These are phyloP conservation scores for Malthinus flaveolus DNA, from an alignment of 2,888 invertebrate genomes.

Conservation along the genomic window DNA sequence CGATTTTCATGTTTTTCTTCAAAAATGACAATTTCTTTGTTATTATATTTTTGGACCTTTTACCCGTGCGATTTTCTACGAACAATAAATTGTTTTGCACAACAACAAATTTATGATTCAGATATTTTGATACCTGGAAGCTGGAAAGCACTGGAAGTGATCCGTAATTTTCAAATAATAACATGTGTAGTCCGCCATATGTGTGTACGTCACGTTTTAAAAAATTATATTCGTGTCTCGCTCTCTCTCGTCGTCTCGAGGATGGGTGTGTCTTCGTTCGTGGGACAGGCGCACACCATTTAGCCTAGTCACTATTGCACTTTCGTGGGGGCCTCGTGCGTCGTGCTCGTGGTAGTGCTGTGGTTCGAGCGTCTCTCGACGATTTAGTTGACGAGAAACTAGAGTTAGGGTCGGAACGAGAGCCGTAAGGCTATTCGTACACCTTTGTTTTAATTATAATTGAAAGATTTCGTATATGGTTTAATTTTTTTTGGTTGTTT, in stretches of 20 bases:
- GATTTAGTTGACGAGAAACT: conserved; percentile 11
- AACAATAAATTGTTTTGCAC: background rate
- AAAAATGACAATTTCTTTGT: background rate
- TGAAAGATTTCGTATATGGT: background rate
- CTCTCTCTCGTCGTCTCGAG: background rate
- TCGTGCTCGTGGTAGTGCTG: conserved; percentile 16
- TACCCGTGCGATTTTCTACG: background rate
- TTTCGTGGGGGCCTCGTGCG: conserved; percentile 22
- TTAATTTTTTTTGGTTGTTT: background rate
- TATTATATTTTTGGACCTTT: background rate
- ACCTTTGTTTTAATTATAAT: conserved; percentile 2
- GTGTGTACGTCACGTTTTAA: conserved; percentile 10
- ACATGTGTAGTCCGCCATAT: conserved; percentile 8
- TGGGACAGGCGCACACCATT: conserved; percentile 25
- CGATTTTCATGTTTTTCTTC: background rate
- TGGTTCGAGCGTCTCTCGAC: conserved; percentile 1
- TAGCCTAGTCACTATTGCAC: conserved; percentile 28
- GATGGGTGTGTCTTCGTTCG: conserved; percentile 6
- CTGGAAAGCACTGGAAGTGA: background rate
- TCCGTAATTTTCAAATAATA: background rate
- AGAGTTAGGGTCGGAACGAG: background rate
- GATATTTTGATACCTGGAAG: background rate
- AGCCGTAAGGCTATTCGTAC: conserved; percentile 2
- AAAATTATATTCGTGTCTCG: conserved; percentile 1
- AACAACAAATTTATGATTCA: background rate